phyloP scores from a whole-genome alignment of 2,797 vertebrate genomes.

The Sparus aurata region DNA sequence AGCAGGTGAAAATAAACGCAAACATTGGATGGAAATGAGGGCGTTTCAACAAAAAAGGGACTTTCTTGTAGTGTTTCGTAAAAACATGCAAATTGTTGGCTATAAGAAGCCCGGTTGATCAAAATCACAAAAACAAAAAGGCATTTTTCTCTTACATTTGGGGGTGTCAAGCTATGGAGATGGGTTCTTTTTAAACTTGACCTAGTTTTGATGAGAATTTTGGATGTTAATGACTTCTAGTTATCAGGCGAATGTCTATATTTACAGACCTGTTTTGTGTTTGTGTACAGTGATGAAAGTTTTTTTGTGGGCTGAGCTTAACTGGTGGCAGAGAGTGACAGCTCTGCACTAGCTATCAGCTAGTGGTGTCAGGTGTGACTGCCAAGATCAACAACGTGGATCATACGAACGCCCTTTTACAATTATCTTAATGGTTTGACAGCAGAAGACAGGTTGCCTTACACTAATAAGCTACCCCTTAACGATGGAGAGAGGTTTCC shows the following conservation, averaged over 20 bases:
- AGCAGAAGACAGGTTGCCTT: no score
- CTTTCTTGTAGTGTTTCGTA: not conserved
- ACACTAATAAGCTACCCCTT: no score
- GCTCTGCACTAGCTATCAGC: no score
- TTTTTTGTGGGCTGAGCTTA: no score
- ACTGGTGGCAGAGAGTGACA: no score
- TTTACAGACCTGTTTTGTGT: not conserved
- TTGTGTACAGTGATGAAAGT: no score
- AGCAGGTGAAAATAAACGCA: conserved; percentile 34
- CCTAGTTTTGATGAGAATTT: not conserved
- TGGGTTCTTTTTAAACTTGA: not conserved
- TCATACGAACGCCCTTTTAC: no score
- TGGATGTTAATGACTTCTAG: not conserved
- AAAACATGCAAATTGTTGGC: not conserved
- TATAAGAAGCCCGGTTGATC: not conserved
- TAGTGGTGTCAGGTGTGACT: no score
- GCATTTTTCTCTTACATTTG: not conserved
- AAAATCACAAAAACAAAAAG: not conserved
- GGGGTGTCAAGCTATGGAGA: not conserved
- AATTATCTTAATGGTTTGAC: no score
- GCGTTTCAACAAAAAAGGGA: conserved; percentile 8
- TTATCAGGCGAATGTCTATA: not conserved
- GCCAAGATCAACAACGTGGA: no score
- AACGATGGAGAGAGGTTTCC: no score
- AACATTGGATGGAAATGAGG: not conserved